Evolutionary conservation across 2,888 invertebrate species (phyloP).

Genomic region (Eupithecia dodoneata): DNA sequence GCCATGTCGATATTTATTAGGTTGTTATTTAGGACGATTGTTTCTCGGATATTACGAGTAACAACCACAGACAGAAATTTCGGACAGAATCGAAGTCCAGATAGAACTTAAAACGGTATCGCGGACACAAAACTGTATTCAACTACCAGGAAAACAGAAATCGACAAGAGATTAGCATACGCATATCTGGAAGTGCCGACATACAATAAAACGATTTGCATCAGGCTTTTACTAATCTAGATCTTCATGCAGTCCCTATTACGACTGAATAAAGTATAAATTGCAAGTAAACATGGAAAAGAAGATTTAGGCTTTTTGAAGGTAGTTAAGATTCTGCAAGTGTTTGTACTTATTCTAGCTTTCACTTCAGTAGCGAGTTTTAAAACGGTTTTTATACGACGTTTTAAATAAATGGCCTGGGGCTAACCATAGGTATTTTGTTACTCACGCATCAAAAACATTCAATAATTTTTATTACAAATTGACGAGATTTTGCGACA

Average conservation of each 20-base stretch:
- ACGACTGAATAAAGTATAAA: constrained; percentile 22
- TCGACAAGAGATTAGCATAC: constrained; percentile 34
- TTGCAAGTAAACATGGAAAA: constrained; percentile 1
- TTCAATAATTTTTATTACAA: too few species aligned
- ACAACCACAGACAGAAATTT: too few species aligned
- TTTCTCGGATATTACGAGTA: too few species aligned
- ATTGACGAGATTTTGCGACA: too few species aligned
- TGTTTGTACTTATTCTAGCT: constrained; percentile 28
- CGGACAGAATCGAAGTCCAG: constrained; percentile 1
- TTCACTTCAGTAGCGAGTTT: constrained; percentile 22
- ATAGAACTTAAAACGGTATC: constrained; percentile 23
- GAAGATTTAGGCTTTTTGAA: constrained; percentile 24
- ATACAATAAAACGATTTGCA: constrained; percentile 40
- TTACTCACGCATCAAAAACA: neutral
- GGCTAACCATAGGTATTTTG: neutral
- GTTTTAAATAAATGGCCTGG: neutral
- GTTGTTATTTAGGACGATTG: too few species aligned
- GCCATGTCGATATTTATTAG: too few species aligned
- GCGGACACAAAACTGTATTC: constrained; percentile 24
- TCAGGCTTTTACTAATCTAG: constrained; percentile 38
- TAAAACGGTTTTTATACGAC: constrained; percentile 3
- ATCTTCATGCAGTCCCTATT: constrained; percentile 23
- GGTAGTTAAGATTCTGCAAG: constrained; percentile 37
- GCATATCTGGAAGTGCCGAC: constrained; percentile 34
- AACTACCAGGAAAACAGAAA: constrained; percentile 35